Evolutionary conservation across 1,140 invertebrate genomes (phyloP), one percentile per base, ranked within the genome.

Genomic region (Leptopilina clavipes): DNA sequence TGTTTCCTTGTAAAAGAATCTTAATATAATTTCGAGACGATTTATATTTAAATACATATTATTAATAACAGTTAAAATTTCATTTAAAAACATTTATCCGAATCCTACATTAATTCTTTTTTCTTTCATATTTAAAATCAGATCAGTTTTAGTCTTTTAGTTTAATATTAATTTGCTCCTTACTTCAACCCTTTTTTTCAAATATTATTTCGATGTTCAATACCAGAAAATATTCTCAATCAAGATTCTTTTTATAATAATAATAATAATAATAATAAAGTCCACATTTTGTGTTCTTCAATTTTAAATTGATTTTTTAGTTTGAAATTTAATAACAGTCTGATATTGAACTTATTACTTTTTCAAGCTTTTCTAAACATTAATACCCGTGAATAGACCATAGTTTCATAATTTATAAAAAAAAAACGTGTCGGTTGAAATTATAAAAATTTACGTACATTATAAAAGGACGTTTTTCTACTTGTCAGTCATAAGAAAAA

Each of bases 371-470:
- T 31, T 65, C 12, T 65, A 65, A 65, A 31, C 56, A 19, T 31
- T 65, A 65, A 65, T 65, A 65, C 56, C 59, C 59, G 59, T 65
- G 22, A 59, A 2, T 14, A 71, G 80, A 80, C 79, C 80, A 75
- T 79, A 82, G 75, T 75, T 83, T 83, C 76, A 54, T 22, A 56
- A 73, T 74, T 73, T 31, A 70, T 81, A 19, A 44, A 40, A n/a
- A n/a, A n/a, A n/a, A 54, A 79, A 81, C 48, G 54, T 77, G 65
- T 19, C 74, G 37, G 14, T 79, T 65, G 14, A 31, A 6, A 31
- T 65, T 65, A 65, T 10, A 22, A 65, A 31, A 65, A 65, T 31
- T 65, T 65, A 31, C 14, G 11, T 12, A 59, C 19, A 65, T 65
- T 71, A 84, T 79, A 80, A 84, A 52, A 52, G 48, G 6, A 52